Conservation (phyloP, 2,797 vertebrate genomes). For the Myioborus miniatus region DNA sequence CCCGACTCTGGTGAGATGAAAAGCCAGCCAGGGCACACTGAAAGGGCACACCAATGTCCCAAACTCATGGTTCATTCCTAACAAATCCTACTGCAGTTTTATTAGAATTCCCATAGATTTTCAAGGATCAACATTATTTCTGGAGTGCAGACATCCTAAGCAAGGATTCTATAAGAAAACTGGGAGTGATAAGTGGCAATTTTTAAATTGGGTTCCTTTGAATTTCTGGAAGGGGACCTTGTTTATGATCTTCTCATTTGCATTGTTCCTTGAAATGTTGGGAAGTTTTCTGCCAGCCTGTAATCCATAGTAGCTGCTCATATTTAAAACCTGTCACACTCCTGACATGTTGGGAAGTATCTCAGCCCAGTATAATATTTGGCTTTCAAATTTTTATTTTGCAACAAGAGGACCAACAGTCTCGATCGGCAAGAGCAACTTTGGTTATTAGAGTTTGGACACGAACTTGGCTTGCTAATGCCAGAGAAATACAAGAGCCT, state of each 20-base stretch:
- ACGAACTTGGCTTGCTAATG: slow-evolving; percentile 60
- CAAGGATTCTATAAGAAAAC: neutral
- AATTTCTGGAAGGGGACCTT: neutral
- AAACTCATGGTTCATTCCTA: slow-evolving; percentile 45
- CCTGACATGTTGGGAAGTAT: slow-evolving; percentile 56
- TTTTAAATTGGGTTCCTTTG: neutral
- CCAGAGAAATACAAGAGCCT: slow-evolving; percentile 69
- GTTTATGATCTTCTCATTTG: slow-evolving; percentile 3
- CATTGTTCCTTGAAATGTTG: slow-evolving; percentile 44
- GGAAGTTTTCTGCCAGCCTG: neutral
- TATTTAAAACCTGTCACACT: slow-evolving; percentile 43
- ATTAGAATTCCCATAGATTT: slow-evolving; percentile 36
- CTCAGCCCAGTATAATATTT: slow-evolving; percentile 72
- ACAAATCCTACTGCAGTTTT: slow-evolving; percentile 4
- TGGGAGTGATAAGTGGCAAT: neutral
- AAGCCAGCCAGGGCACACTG: neutral
- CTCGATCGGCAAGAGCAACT: slow-evolving; percentile 58
- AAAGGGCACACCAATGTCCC: neutral
- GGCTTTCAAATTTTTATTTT: slow-evolving; percentile 69
- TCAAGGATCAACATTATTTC: slow-evolving; percentile 25
- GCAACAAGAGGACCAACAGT: slow-evolving; percentile 66
- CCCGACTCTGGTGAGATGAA: neutral
- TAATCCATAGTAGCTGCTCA: slow-evolving; percentile 47
- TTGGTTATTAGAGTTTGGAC: slow-evolving; percentile 63
- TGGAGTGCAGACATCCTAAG: neutral